Evolutionary conservation across 2,888 invertebrate species (phyloP), one percentile per base, ranked within the genome.

Genomic region (Andrena praecox): DNA sequence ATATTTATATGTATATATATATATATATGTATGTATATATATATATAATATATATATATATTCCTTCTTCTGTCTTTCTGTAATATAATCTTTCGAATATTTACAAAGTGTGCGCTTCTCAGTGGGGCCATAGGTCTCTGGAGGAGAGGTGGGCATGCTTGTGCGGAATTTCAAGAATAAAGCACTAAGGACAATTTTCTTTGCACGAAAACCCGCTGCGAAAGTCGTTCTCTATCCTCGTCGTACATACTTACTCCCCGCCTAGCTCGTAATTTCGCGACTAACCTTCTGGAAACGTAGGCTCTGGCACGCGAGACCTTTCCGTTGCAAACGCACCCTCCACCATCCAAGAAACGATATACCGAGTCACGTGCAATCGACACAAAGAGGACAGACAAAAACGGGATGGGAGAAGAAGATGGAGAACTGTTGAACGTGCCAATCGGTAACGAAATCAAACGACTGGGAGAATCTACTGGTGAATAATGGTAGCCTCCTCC

Each of bases 31-130:
- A 69, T 88, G 50, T 77, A 76, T 85, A 71, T 82, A 76, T 69
- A 76, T n/a, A n/a, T 69, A 78, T 87, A 83, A 8, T 8, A 56
- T 89, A 82, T 86, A 81, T 50, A 85, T 87, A 88, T 81, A 84
- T 82, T 84, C 71, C 78, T 77, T 87, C 60, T 85, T 76, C 86
- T 62, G 62, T 79, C 68, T 82, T 79, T 85, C 85, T 87, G 78
- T 81, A 81, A 85, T 89, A 90, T 88, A 89, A 84, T 89, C 74
- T 89, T 85, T 88, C 87, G 82, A 79, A 75, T 91, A 91, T 91
- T 64, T 91, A 91, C 91, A 90, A 69, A 68, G 67, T 88, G 89
- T 89, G 89, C 89, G 89, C 82, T 88, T 89, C 78, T 82, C 72
- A 52, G 71, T 70, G 72, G 70, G 63, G 71, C 35, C 42, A 35